These are phyloP conservation scores for Coendou prehensilis DNA, from an alignment of 2,797 vertebrate species.

Conservation along the genomic window DNA sequence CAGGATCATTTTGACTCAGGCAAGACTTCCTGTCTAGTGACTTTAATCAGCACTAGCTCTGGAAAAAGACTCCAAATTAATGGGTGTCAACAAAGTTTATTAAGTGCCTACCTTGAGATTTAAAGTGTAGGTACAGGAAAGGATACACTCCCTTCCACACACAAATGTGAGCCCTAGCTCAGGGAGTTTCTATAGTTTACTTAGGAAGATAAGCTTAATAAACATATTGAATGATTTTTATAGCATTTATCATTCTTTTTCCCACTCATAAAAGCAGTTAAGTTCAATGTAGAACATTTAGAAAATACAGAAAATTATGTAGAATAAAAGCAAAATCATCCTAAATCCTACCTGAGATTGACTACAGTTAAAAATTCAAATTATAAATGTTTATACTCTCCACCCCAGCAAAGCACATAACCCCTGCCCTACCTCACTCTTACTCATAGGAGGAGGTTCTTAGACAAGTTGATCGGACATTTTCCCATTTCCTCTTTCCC, in stretches of 20 bases:
- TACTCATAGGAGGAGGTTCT: constrained; percentile 1
- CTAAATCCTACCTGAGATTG: background rate
- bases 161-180: background rate
- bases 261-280: constrained; percentile 35
- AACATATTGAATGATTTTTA: constrained; percentile 12
- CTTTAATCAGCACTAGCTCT: constrained; percentile 7
- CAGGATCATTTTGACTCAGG: background rate
- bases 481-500: constrained; percentile 39
- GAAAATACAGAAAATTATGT: background rate
- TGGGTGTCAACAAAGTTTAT: background rate
- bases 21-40: background rate
- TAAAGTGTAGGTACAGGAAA: background rate
- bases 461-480: background rate
- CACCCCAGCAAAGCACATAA: background rate
- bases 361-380: background rate
- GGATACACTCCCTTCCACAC: too few relatives aligned
- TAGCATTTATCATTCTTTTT: constrained; percentile 33
- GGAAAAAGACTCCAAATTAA: constrained; percentile 8
- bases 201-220: constrained; percentile 22
- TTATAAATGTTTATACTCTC: background rate
- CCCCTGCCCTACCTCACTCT: background rate
- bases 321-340: constrained; percentile 47
- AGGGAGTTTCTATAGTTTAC: background rate
- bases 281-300: background rate
- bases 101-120: background rate